Evolutionary conservation across 2,888 invertebrate species (phyloP), one percentile per base, ranked within the genome.

Genomic region (Slavum lentiscoides): DNA sequence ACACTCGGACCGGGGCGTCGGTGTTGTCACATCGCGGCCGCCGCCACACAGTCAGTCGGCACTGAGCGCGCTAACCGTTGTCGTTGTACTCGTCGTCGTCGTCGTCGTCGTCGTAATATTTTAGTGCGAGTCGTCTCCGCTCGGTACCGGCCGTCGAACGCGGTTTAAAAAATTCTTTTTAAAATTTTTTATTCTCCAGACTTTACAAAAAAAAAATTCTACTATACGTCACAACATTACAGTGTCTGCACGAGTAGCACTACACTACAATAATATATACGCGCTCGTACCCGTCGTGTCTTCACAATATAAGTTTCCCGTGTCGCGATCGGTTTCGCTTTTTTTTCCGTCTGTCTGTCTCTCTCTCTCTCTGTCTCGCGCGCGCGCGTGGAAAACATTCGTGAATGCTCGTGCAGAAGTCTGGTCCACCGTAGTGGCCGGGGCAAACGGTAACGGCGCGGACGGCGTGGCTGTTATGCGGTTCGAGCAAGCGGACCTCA

Each of bases 401-500:
- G 68, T 75, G 82, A 82, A 82, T 82, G 82, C 74, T 75, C 68
- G 74, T 53, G 53, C 68, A 68, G 74, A 69, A 74, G 75, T 69
- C 75, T 74, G 67, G 75, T 82, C 82, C 82, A 82, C 74, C 74
- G 74, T 82, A 75, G 75, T 75, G 82, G 80, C 80, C 72, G 80
- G 80, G 80, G 70, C 80, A 80, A 80, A 80, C 80, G 70, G 70
- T 80, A 80, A 39, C 70, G 80, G 80, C 80, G 80, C 72, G 70
- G 70, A 77, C 77, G 74, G 73, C 73, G 72, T 82, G 82, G 82
- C 82, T 76, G 90, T 88, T 90, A 92, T 91, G 92, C 91, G 92
- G 91, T 92, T 91, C 91, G 91, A 91, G 89, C 89, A 88, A 86
- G 88, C 88, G 83, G 87, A 87, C 85, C 86, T 87, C 86, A 87